A percentile compares a stretch with the other conserved stretches of the same genome.
Evolutionary conservation across 2,888 invertebrate species (phyloP).

Genomic region (Torymus aiolomorphi): DNA sequence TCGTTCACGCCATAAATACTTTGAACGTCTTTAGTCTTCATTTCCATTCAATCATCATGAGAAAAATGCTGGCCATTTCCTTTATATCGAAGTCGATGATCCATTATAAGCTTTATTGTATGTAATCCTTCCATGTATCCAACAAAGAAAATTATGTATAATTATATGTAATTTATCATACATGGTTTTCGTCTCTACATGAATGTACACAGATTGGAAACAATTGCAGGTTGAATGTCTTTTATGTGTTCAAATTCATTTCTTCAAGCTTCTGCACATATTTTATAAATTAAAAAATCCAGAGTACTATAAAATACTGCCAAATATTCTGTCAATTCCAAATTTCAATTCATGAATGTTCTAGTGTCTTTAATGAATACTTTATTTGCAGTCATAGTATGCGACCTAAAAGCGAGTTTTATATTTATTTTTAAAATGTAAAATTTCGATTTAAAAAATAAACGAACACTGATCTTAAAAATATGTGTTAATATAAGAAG

Average conservation of each 20-base stretch:
- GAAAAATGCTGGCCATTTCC: constrained; percentile 53
- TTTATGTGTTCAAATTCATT: background rate
- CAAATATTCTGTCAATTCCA: no score
- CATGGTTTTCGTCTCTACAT: constrained; percentile 25
- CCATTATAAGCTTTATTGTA: constrained; percentile 15
- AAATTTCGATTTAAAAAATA: no score
- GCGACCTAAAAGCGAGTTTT: no score
- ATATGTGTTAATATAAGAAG: no score
- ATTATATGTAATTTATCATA: constrained; percentile 25
- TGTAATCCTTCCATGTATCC: constrained; percentile 25
- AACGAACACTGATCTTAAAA: no score
- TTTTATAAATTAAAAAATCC: constrained; percentile 2
- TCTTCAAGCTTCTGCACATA: background rate
- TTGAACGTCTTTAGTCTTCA: constrained; percentile 44
- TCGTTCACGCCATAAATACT: constrained; percentile 70
- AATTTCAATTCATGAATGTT: no score
- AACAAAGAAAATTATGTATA: constrained; percentile 32
- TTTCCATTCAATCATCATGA: constrained; percentile 48
- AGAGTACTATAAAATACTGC: no score
- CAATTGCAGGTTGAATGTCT: background rate
- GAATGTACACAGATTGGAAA: constrained; percentile 1
- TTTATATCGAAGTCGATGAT: constrained; percentile 27
- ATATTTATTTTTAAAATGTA: no score
- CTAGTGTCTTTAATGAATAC: no score
- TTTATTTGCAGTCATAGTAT: no score